These are phyloP conservation scores for Epinotia nisella DNA, from an alignment of 2,888 invertebrate genomes.

Conservation along the genomic window DNA sequence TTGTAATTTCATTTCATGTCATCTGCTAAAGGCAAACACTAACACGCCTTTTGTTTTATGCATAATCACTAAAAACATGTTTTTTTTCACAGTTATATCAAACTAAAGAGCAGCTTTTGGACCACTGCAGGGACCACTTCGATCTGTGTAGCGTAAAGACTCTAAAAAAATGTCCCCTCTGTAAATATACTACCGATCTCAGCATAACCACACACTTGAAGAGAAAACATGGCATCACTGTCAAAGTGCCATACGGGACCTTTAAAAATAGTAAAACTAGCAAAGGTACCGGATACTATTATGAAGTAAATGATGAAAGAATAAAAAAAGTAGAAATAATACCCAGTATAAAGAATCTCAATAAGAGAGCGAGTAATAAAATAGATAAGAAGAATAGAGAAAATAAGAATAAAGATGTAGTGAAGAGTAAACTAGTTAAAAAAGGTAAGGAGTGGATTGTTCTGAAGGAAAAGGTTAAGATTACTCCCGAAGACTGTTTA, in stretches of 20 bases:
- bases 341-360: conserved; percentile 68
- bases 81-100: conserved; percentile 66
- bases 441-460: conserved; percentile 70
- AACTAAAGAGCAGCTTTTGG: conserved; percentile 61
- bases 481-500: conserved; percentile 48
- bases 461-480: conserved; percentile 56
- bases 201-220: conserved; percentile 59
- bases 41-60: too few relatives aligned
- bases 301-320: conserved; percentile 54
- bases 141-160: conserved; percentile 64
- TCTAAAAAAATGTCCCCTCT: conserved; percentile 71
- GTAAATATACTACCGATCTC: conserved; percentile 59
- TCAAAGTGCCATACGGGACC: conserved; percentile 54
- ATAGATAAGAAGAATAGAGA: conserved; percentile 62
- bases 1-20: too few relatives aligned
- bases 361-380: conserved; percentile 61
- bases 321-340: conserved; percentile 65
- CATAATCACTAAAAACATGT: not conserved
- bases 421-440: conserved; percentile 65
- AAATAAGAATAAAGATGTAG: conserved; percentile 54
- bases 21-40: too few relatives aligned
- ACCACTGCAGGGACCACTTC: conserved; percentile 70
- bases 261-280: conserved; percentile 56
- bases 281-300: conserved; percentile 60
- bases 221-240: conserved; percentile 55